Evolutionary conservation across 2,797 vertebrate genomes (phyloP).

Genomic region (Allobates femoralis): DNA sequence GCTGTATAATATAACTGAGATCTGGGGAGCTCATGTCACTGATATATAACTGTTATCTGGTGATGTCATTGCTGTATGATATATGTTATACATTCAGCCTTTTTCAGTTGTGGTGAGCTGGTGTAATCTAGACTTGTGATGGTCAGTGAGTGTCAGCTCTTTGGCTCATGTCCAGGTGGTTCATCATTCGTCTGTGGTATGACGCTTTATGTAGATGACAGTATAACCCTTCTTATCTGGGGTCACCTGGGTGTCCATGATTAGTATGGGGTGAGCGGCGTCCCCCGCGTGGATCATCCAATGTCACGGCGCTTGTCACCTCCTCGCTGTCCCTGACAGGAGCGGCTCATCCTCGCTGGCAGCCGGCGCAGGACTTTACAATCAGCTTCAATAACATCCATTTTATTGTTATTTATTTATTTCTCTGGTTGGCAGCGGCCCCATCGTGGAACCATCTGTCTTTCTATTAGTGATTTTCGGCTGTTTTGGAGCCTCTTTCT

Average conservation of each 20-base stretch:
- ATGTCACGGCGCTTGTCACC: not conserved
- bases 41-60: no score
- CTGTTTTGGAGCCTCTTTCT: slow-evolving; percentile 84
- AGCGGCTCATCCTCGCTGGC: slow-evolving; percentile 73
- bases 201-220: not conserved
- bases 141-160: not conserved
- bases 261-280: not conserved
- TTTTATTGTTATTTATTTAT: slow-evolving; percentile 76
- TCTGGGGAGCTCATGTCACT: no score
- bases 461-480: slow-evolving; percentile 92
- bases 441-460: slow-evolving; percentile 98
- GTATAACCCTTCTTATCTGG: not conserved
- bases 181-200: not conserved
- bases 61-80: no score
- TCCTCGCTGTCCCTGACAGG: slow-evolving; percentile 39
- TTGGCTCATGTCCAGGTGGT: not conserved
- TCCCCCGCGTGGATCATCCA: not conserved
- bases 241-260: no score
- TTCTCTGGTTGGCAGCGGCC: slow-evolving; percentile 91
- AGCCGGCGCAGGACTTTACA: slow-evolving; percentile 82
- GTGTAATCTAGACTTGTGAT: not conserved
- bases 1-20: no score
- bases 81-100: no score
- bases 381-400: slow-evolving; percentile 84
- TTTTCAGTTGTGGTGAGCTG: no score